Base-by-base conservation (phyloP, 92 coral and sea anemone species). In the Palythoa grandis region DNA sequence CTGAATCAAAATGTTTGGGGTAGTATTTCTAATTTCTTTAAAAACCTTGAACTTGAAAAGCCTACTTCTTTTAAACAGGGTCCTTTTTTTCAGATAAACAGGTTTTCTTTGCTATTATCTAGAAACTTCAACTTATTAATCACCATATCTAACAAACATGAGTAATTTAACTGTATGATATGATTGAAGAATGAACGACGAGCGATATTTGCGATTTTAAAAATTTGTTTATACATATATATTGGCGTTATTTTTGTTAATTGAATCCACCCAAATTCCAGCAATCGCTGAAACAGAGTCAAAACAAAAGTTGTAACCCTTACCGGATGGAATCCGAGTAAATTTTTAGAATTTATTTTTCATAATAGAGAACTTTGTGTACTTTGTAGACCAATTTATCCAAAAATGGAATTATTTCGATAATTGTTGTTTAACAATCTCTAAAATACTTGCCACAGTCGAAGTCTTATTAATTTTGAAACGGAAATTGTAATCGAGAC, bases 211-310 rank as follows among this genome's bases (percentile, higher is more conserved):
- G 9, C 7, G 57, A 73, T 47, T 15, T 29, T 29, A 29, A 29
- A 74, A 74, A 40, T 43, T 43, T 74, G 39, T 74, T 74, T 74
- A 74, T 50, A 50, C 37, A 52, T 1, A 74, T 48, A 50, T 74
- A 17, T 39, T 19, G 35, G 77, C 20, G 17, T 19, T 47, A 25
- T 73, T 20, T 73, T 20, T n/a, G 38, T 73, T 22, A 73, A 7
- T 9, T 47, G 24, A 47, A 17, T 22, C 77, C 77, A 47, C 77
- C 77, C 56, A n/a, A 3, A 47, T 73, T 73, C 77, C 77, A 73
- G 77, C 13, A n/a, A 43, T 19, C 5, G 53, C 17, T 73, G 22
- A 39, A 0, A 17, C 35, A 8, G 13, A 11, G 52, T 20, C 17
- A 43, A 73, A 29, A 73, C 15, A 48, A 75, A 19, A 52, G 61